Conservation (phyloP, 53 echinoderm and acorn worm genomes). For the Astropecten irregularis region DNA sequence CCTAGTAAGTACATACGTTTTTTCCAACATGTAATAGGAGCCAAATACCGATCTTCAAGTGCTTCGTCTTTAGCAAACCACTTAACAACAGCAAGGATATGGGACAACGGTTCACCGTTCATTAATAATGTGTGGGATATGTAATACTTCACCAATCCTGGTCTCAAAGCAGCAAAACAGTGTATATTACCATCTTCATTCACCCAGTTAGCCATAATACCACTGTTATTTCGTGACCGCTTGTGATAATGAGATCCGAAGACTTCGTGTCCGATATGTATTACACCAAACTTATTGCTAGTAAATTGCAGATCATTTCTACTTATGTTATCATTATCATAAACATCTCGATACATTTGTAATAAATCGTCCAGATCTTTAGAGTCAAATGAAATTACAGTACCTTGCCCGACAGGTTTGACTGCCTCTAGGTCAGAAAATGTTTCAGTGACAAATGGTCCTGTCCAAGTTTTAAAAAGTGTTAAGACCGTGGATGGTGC, state of each 20-base stretch:
- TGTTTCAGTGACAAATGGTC: neutral
- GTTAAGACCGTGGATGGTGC: neutral
- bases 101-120: neutral
- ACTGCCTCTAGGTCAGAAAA: neutral
- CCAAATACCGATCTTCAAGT: too few relatives aligned
- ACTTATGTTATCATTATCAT: neutral
- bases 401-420: neutral
- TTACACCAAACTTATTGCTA: neutral
- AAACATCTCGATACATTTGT: neutral
- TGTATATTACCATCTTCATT: neutral
- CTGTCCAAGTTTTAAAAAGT: slow-evolving; percentile 6
- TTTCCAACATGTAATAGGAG: neutral
- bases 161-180: neutral
- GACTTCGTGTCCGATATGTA: neutral
- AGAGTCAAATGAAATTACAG: neutral
- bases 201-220: neutral
- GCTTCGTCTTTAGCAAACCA: neutral
- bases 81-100: neutral
- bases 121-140: neutral
- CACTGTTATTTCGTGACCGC: neutral
- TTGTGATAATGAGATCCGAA: neutral
- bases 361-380: neutral
- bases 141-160: neutral
- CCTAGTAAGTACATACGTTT: neutral
- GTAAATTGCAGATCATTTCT: neutral